Base-by-base conservation (phyloP, 2,797 vertebrate species). In the Botia almorhae region DNA sequence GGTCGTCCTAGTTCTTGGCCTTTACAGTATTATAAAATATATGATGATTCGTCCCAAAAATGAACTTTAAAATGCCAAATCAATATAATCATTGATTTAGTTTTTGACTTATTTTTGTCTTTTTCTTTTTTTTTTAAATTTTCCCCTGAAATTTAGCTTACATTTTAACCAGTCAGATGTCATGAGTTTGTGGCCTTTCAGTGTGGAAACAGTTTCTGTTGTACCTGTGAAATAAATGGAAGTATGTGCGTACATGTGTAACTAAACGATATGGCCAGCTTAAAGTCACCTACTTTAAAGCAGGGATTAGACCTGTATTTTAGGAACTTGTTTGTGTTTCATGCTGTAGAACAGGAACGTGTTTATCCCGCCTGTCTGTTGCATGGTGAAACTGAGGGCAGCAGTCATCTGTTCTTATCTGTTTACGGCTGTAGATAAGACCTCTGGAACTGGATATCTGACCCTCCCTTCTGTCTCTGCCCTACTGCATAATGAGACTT, bases 371-470 rank as follows among this genome's bases (percentile, higher is more conserved):
- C 69, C 76, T 76, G 50, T 19, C 73, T 60, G 65, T 80, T 11
- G 21, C 48, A 71, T 58, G 88, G 79, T 85, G 83, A 92, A 90
- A 83, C 84, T 85, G 80, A 80, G 88, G 88, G 79, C 88, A 88
- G 87, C 87, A 76, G 89, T 79, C 87, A 91, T 92, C 93, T 88
- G 84, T 92, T 89, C 89, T 93, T 95, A 93, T 95, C 94, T 95
- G 90, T 94, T 94, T 93, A 91, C 87, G 83, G 91, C 91, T 89
- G 86, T 13, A 93, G 94, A 96, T 96, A 95, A 96, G 93, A 92
- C 92, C 76, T 82, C 87, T 88, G 90, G 88, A 90, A 90, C 92
- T 90, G 86, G 91, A 95, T 95, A 93, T 90, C 92, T 93, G 91
- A 91, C 94, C 93, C 90, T 89, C 93, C 93, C 70, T 74, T 74